Evolutionary conservation across 2,797 vertebrate genomes (phyloP).

Genomic region (Coilia nasus): DNA sequence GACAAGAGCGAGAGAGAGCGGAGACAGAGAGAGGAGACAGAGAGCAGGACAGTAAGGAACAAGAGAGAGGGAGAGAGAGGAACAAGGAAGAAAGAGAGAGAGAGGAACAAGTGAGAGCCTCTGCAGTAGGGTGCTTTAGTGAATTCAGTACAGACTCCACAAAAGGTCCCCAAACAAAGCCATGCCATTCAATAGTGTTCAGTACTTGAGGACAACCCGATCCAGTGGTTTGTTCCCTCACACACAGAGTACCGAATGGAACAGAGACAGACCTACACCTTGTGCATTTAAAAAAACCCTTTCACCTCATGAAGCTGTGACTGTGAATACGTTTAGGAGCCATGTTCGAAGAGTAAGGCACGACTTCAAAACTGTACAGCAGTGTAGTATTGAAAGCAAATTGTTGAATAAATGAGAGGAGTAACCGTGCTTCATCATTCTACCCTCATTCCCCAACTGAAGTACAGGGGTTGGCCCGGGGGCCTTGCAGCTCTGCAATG

Average conservation of each 20-base stretch:
- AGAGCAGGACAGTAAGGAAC: constrained; percentile 34
- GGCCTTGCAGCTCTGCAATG: constrained; percentile 50
- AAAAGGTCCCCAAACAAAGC: constrained; percentile 74
- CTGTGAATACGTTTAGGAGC: not conserved
- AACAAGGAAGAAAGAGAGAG: constrained; percentile 38
- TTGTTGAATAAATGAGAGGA: not conserved
- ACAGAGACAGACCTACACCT: not conserved
- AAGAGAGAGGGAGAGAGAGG: constrained; percentile 8
- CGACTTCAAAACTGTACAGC: constrained; percentile 34
- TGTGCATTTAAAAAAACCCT: not conserved
- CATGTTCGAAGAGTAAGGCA: constrained; percentile 24
- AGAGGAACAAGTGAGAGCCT: constrained; percentile 43
- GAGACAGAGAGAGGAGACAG: constrained; percentile 24
- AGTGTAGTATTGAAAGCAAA: not conserved
- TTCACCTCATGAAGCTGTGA: not conserved
- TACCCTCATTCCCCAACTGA: not conserved
- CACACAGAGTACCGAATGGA: constrained; percentile 33
- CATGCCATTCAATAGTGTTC: constrained; percentile 69
- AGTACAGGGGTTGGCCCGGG: constrained; percentile 9
- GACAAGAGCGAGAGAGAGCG: constrained; percentile 38
- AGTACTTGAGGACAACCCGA: constrained; percentile 56
- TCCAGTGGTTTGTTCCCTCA: constrained; percentile 73
- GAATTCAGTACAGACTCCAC: constrained; percentile 68
- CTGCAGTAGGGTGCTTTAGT: constrained; percentile 69
- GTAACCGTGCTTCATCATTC: not conserved